These are phyloP conservation scores for Nipponacmea schrenckii DNA, from an alignment of 2,888 invertebrate genomes.

Conservation along the genomic window DNA sequence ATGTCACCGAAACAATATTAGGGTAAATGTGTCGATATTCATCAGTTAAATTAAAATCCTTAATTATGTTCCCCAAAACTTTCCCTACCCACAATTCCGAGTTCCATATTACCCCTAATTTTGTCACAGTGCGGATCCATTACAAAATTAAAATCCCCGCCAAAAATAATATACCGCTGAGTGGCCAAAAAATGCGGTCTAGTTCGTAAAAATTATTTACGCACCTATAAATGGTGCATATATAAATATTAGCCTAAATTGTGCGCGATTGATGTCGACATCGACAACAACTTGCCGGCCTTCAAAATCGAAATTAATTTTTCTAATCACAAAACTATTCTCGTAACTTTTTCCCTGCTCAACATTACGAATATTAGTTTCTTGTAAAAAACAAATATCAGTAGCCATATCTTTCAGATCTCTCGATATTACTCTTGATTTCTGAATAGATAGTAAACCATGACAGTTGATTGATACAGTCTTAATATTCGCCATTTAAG, in stretches of 20 bases:
- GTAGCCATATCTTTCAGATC: background rate
- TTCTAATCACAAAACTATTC: constrained; percentile 1
- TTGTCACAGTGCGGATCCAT: background rate
- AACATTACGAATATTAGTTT: background rate
- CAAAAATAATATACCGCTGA: background rate
- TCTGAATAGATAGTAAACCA: background rate
- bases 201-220: background rate
- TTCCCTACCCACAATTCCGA: background rate
- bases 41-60: background rate
- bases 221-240: background rate
- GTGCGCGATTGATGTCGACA: background rate
- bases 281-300: background rate
- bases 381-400: background rate
- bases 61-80: background rate
- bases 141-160: background rate
- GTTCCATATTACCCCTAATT: background rate
- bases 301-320: constrained; percentile 4
- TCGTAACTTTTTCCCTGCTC: background rate
- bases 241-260: background rate
- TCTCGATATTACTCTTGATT: background rate
- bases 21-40: background rate
- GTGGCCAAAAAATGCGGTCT: background rate
- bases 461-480: background rate
- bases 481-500: background rate
- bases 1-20: constrained; percentile 4